Conservation (phyloP, 2,797 vertebrate species). For the Periparus ater region DNA sequence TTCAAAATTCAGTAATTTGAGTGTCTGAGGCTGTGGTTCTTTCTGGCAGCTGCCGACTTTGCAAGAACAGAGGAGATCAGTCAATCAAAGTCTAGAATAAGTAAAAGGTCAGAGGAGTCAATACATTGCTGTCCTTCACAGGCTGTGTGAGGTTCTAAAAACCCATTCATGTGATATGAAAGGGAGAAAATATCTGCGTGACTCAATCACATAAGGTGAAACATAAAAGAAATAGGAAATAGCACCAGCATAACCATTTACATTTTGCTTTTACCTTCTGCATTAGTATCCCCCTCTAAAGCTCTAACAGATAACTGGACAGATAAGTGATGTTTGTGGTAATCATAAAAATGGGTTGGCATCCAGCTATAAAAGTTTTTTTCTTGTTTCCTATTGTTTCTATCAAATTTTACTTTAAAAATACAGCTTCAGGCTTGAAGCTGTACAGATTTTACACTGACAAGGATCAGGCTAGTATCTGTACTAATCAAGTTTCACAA, state of each 20-base stretch:
- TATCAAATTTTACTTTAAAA: background rate
- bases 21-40: background rate
- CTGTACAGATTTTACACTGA: background rate
- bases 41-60: background rate
- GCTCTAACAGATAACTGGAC: background rate
- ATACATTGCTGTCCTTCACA: conserved; percentile 16
- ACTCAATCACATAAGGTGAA: background rate
- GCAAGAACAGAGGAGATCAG: background rate
- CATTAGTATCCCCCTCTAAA: background rate
- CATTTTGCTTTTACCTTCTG: background rate
- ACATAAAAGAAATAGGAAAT: background rate
- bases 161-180: conserved; percentile 4
- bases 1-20: conserved; percentile 30
- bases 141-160: background rate
- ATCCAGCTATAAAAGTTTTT: background rate
- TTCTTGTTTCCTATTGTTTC: background rate
- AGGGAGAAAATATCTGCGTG: background rate
- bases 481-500: background rate
- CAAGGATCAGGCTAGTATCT: background rate
- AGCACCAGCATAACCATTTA: background rate
- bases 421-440: background rate
- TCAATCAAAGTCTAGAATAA: conserved; percentile 34
- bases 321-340: rapidly evolving
- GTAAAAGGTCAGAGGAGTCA: conserved; percentile 35
- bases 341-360: background rate